phyloP scores from a whole-genome alignment of 1,140 invertebrate genomes.

The Ips typographus region DNA sequence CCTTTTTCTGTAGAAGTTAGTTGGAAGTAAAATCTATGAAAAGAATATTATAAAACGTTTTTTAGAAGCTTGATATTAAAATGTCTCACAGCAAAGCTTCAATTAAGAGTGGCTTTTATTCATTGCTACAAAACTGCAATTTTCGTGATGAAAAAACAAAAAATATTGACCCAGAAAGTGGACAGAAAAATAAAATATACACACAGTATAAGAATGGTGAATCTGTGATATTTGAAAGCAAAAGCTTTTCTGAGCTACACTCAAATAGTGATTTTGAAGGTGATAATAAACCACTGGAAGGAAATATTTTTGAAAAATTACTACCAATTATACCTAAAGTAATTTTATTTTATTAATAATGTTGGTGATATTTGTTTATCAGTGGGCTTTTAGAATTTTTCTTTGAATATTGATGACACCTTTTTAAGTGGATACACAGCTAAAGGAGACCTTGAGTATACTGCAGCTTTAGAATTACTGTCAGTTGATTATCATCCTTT shows the following conservation, averaged over 20 bases:
- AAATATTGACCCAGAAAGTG: neutral
- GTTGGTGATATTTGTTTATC: conserved; percentile 5
- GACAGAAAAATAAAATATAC: too few relatives aligned
- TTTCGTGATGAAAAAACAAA: neutral
- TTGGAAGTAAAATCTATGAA: conserved; percentile 19
- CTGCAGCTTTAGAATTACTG: conserved; percentile 43
- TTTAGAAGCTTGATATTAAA: conserved; percentile 71
- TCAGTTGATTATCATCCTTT: conserved; percentile 57
- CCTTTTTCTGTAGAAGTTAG: conserved; percentile 75
- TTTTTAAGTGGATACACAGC: conserved; percentile 67
- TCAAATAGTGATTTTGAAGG: neutral
- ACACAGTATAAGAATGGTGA: neutral
- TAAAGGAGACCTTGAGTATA: conserved; percentile 59
- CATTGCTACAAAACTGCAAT: conserved; percentile 51
- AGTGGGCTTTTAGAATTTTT: conserved; percentile 44
- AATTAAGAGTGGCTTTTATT: conserved; percentile 66
- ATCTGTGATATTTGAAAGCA: conserved; percentile 20
- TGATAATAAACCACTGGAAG: conserved; percentile 31
- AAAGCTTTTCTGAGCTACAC: conserved; percentile 21
- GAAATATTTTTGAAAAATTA: conserved; percentile 57
- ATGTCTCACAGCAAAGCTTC: conserved; percentile 68
- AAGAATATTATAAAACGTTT: conserved; percentile 26
- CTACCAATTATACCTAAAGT: conserved; percentile 74
- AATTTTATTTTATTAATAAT: conserved; percentile 28
- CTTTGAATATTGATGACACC: conserved; percentile 62